Base-by-base conservation (phyloP, 2,113 vertebrate genomes). In the Thalassoma bifasciatum region DNA sequence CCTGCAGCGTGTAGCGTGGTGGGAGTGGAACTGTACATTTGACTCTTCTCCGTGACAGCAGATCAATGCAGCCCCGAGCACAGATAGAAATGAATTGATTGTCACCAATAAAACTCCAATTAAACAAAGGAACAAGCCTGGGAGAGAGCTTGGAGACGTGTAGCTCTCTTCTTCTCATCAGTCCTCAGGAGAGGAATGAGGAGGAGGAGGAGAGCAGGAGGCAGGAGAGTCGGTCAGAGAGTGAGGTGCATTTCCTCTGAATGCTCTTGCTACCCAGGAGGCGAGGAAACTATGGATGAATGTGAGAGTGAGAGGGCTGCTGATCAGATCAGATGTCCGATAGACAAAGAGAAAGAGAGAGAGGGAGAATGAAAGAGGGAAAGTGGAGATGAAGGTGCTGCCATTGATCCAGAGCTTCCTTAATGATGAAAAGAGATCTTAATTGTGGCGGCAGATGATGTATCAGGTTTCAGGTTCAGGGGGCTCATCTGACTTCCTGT, bases 51-150 rank as follows among this genome's bases (percentile, higher is more conserved):
- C 49, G 74, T 90, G 92, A 91, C 90, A 91, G 90, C 80, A 72
- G 92, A 94, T 94, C 93, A 90, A 94, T 94, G 91, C 82, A 59
- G 78, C 85, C 82, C n/a, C 72, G 63, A 85, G 88, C 77, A 49
- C 66, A 86, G 89, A 85, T 79, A 84, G 88, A 93, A 92, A 93
- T 90, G 72, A 93, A 94, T 94, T 91, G 93, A 94, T 94, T 93
- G 91, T 92, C 82, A 85, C 90, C 88, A 92, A 94, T 94, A 94
- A 94, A 94, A 94, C 88, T 94, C 92, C 92, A 94, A 94, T 95
- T 93, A 94, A 90, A 93, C 84, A 89, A 89, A 88, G 67, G 81
- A 93, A 91, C 82, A 87, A 82, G 78, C 60, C 84, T 66, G 30
- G 57, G 77, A 89, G 87, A 88, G 77, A 46, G 77, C 68, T 83